Evolutionary conservation across 2,797 vertebrate genomes (phyloP).

Genomic region (Anniella stebbinsi): DNA sequence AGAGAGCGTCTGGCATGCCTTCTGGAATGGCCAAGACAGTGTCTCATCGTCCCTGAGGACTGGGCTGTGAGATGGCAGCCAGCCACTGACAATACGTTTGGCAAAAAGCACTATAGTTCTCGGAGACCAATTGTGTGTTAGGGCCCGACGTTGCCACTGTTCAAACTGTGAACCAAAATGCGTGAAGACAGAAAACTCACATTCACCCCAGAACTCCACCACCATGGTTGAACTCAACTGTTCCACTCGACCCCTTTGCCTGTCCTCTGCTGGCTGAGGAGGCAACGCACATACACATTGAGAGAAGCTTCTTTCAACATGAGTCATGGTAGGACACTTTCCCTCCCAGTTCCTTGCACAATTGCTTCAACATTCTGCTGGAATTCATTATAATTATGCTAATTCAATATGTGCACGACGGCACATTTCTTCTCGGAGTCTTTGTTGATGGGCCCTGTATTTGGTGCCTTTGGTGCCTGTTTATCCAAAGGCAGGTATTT

Average conservation of each 20-base stretch:
- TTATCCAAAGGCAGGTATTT: not conserved
- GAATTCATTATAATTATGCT: not conserved
- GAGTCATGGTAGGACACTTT: not conserved
- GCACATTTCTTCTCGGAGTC: not conserved
- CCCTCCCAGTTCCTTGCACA: not conserved
- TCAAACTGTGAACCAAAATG: conserved; percentile 52
- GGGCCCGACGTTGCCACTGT: not conserved
- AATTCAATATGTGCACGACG: not conserved
- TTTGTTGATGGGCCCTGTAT: not conserved
- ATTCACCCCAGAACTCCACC: not conserved
- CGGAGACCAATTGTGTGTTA: conserved; percentile 4
- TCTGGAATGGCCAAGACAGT: conserved; percentile 70
- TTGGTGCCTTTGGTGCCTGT: not conserved
- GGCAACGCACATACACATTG: not conserved
- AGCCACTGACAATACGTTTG: conserved; percentile 64
- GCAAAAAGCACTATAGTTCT: conserved; percentile 13
- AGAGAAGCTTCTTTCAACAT: not conserved
- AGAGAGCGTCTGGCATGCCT: conserved; percentile 57
- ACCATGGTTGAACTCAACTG: not conserved
- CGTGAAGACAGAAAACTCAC: not conserved
- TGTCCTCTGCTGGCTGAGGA: not conserved
- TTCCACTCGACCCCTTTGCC: not conserved
- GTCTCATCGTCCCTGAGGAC: conserved; percentile 52
- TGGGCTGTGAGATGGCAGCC: conserved; percentile 70
- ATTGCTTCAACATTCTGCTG: not conserved